Percentiles rank a stretch among this genome's conserved stretches.
phyloP scores from a whole-genome alignment of 2,888 invertebrate genomes.

The Ypsolopha scabrella region DNA sequence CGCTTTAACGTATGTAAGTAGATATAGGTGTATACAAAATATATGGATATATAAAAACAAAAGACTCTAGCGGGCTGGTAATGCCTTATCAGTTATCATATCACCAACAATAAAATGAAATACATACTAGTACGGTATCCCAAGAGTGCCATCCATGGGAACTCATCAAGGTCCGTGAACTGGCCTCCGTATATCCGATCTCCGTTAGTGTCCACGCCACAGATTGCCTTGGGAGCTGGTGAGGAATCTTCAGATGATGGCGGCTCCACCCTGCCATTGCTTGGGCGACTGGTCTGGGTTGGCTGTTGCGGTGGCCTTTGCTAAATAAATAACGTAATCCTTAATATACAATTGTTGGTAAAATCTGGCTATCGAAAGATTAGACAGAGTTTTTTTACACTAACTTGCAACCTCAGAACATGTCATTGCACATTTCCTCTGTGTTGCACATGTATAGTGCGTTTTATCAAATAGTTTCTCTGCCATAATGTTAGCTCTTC shows the following conservation, averaged over 20 bases:
- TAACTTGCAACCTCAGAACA: no score
- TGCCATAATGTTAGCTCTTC: no score
- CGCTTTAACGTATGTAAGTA: no score
- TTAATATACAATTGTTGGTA: no score
- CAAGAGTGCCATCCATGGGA: constrained; percentile 73
- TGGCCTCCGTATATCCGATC: constrained; percentile 73
- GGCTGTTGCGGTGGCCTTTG: constrained; percentile 14
- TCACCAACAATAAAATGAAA: not conserved
- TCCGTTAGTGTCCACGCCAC: constrained; percentile 68
- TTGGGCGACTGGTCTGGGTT: constrained; percentile 5
- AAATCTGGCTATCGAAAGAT: not conserved
- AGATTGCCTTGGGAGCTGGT: constrained; percentile 41
- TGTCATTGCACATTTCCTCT: no score
- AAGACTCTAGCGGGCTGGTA: no score
- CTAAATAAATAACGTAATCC: constrained; percentile 9
- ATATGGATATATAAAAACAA: no score
- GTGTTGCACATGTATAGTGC: no score
- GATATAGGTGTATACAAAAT: no score
- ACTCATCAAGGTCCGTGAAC: constrained; percentile 73
- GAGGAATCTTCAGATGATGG: constrained; percentile 31
- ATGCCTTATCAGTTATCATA: no score
- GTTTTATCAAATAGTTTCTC: no score
- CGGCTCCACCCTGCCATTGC: constrained; percentile 17
- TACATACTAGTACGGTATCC: constrained; percentile 63
- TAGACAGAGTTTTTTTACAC: no score